Percentiles rank a stretch among this genome's conserved stretches.
Evolutionary conservation across 1,140 invertebrate species (phyloP).

Genomic region (Himalopsyche phryganea): DNA sequence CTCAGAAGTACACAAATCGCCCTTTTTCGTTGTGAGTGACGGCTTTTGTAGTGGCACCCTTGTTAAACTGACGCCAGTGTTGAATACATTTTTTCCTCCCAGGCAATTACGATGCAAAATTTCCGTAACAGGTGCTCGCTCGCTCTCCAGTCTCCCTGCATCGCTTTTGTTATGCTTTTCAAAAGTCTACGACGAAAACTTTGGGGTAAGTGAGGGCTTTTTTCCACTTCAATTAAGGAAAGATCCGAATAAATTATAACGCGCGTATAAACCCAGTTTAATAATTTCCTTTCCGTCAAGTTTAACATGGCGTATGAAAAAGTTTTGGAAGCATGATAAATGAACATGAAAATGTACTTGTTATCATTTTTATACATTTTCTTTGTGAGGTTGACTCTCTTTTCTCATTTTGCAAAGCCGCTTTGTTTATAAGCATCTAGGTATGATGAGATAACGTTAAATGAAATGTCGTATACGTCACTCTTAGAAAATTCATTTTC

Average conservation of each 20-base stretch:
- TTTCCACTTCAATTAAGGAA: slow-evolving; percentile 25
- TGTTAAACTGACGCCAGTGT: slow-evolving; percentile 4
- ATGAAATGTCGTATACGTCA: too few species aligned
- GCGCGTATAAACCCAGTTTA: slow-evolving; percentile 19
- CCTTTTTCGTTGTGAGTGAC: slow-evolving; percentile 19
- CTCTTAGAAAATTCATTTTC: too few species aligned
- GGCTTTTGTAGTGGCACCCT: slow-evolving; percentile 26
- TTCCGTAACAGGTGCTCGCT: slow-evolving; percentile 29
- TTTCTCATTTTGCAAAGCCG: too few species aligned
- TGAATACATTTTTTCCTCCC: slow-evolving; percentile 27
- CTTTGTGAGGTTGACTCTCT: too few species aligned
- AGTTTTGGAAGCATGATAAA: slow-evolving; percentile 21
- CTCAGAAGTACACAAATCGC: slow-evolving; percentile 28
- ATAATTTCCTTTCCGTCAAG: slow-evolving; percentile 24
- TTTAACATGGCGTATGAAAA: slow-evolving; percentile 19
- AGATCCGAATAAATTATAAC: slow-evolving; percentile 30
- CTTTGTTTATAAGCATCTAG: too few species aligned
- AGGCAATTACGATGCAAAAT: slow-evolving; percentile 34
- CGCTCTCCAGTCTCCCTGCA: slow-evolving; percentile 8
- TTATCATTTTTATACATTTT: too few species aligned
- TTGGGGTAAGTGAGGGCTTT: slow-evolving; percentile 12
- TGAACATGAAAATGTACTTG: slow-evolving; percentile 3
- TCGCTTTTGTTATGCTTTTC: slow-evolving; percentile 18
- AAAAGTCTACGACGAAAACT: slow-evolving; percentile 14
- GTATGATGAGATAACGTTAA: too few species aligned